Conservation (phyloP, 2,888 invertebrate species). For the Drosophila nr. fundita region DNA sequence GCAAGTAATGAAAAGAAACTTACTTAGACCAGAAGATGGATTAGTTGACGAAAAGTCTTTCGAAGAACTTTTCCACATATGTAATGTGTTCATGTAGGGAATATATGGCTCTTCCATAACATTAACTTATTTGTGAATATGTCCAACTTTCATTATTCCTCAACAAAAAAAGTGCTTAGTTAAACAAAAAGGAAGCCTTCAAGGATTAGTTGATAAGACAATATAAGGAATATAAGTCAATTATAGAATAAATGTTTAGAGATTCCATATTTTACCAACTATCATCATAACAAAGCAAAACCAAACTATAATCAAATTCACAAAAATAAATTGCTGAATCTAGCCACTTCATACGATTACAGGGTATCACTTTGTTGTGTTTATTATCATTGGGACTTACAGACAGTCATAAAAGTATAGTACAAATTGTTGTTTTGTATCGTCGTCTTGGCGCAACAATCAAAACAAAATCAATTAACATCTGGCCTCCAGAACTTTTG, state of each 20-base stretch:
- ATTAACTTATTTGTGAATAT: not conserved
- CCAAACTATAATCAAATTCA: not conserved
- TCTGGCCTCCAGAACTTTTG: slow-evolving; percentile 22
- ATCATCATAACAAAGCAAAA: too few relatives aligned
- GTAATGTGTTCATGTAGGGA: not conserved
- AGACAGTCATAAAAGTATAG: slow-evolving; percentile 26
- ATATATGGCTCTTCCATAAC: not conserved
- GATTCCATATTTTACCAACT: not conserved
- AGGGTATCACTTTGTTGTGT: not conserved
- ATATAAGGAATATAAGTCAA: not conserved
- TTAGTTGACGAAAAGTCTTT: not conserved
- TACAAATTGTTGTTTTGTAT: slow-evolving; percentile 26
- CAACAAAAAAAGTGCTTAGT: not conserved
- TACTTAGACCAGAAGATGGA: not conserved
- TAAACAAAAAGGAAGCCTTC: not conserved
- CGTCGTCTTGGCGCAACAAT: slow-evolving; percentile 36
- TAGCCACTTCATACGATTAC: not conserved
- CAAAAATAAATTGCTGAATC: not conserved
- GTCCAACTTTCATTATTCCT: not conserved
- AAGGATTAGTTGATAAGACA: not conserved
- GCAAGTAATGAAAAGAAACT: not conserved
- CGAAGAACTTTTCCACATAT: not conserved
- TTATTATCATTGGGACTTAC: not conserved
- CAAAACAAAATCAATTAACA: slow-evolving; percentile 44
- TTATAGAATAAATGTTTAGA: not conserved